phyloP scores from a whole-genome alignment of 2,113 vertebrate species.

The Pelobates fuscus region DNA sequence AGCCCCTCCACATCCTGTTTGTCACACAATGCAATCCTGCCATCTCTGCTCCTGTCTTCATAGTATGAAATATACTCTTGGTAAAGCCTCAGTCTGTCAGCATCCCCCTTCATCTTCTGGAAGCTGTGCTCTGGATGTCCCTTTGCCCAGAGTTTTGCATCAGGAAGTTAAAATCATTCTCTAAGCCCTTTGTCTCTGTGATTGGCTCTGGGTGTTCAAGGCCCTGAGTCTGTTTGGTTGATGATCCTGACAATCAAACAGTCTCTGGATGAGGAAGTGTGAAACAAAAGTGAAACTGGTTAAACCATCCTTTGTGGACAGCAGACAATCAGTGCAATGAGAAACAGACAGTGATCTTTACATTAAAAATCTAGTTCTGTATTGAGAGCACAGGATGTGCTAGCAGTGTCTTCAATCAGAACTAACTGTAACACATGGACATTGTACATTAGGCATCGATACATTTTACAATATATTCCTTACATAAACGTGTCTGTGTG shows the following conservation, averaged over 20 bases:
- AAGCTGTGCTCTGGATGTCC: background rate
- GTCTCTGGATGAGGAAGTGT: background rate
- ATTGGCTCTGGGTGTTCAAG: background rate
- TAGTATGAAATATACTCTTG: slow-evolving; percentile 53
- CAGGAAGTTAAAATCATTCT: slow-evolving; percentile 35
- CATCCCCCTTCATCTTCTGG: slow-evolving; percentile 41
- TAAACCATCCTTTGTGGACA: background rate
- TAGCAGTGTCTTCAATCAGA: too few species aligned
- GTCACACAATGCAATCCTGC: slow-evolving; percentile 45
- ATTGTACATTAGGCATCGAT: too few species aligned
- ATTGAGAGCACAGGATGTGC: too few species aligned
- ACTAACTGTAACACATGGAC: too few species aligned
- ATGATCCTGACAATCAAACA: background rate
- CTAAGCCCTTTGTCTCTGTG: background rate
- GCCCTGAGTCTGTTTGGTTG: background rate
- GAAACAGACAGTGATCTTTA: too few species aligned
- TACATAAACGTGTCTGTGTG: too few species aligned
- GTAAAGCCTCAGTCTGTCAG: slow-evolving; percentile 9
- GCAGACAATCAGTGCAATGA: too few species aligned
- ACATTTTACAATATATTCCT: too few species aligned
- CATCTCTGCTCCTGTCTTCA: slow-evolving; percentile 25
- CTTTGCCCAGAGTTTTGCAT: background rate
- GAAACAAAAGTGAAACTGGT: slow-evolving; percentile 23
- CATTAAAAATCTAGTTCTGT: too few species aligned
- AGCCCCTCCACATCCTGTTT: slow-evolving; percentile 32